Percentiles rank a stretch among this genome's conserved stretches.
Evolutionary conservation across 2,113 vertebrate species (phyloP).

Genomic region (Hydrochoerus hydrochaeris): DNA sequence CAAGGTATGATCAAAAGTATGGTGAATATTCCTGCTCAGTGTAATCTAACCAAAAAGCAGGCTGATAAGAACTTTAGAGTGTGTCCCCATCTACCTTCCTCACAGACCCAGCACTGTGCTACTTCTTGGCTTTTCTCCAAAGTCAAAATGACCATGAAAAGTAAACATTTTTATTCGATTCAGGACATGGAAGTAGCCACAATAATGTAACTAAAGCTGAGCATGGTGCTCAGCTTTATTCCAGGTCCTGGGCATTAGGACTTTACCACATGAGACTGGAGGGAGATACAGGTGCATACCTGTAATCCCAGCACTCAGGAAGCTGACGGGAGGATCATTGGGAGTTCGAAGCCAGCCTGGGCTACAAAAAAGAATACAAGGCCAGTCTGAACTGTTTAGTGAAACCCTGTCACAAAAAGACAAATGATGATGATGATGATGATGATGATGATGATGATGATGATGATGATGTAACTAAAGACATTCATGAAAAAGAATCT

Average conservation of each 20-base stretch:
- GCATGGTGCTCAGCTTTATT: no score
- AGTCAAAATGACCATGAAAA: neutral
- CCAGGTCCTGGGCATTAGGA: no score
- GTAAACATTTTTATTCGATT: neutral
- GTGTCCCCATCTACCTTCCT: neutral
- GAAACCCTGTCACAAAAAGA: no score
- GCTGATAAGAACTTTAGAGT: neutral
- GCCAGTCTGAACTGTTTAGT: no score
- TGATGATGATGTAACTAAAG: neutral
- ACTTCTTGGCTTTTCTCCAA: neutral
- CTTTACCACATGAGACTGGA: no score
- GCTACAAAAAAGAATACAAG: no score
- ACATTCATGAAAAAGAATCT: neutral
- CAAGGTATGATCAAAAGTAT: neutral
- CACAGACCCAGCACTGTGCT: neutral
- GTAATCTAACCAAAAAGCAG: neutral
- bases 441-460: neutral
- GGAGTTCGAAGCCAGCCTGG: no score
- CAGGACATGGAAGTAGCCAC: neutral
- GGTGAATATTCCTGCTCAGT: neutral
- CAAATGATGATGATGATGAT: no score
- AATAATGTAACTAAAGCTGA: neutral
- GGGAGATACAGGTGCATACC: no score
- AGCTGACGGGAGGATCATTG: no score
- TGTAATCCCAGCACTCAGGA: no score